Evolutionary conservation across 2,113 vertebrate species (phyloP), one percentile per base, ranked within the genome.

Genomic region (Cavia porcellus): DNA sequence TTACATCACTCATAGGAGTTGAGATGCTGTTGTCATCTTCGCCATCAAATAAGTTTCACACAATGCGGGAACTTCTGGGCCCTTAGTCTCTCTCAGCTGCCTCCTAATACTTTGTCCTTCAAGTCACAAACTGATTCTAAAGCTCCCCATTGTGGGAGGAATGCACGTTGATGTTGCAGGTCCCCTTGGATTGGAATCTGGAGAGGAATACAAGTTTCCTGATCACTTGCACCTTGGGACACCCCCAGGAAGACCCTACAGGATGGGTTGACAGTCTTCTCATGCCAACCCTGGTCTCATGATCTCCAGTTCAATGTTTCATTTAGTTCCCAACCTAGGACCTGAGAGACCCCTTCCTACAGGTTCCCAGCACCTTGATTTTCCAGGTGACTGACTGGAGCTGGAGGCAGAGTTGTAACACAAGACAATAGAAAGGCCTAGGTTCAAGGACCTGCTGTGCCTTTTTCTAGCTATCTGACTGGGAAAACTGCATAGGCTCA

Each of bases 241-340:
- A 0, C 25, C 4, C 38, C 20, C 28, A 9, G 89, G 55, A 38
- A 14, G 8, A 17, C 13, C 61, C 68, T 20, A 0, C 0, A 13
- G 50, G 45, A 11, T 30, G 4, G 4, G 12, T 38, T 61, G 35
- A 19, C 47, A 30, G 66, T 79, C 86, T 38, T 19, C 17, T 22
- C 35, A 0, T 20, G 7, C 19, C 6, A 35, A 10, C 5, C 59
- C 61, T 15, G 45, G 13, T 13, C 64, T 52, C 6, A 81, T 89
- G 83, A 82, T n/a, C 19, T 20, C 4, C 22, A 57, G 35, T 32
- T 32, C 35, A 62, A 42, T 14, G 10, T n/a, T 68, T 20, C 50
- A 70, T 74, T 85, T 24, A 55, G 45, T 75, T 35, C 22, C 61
- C 35, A 87, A 17, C 3, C 35, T 90, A 20, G 62, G 2, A 14